Base-by-base conservation (phyloP, 2,113 vertebrate species). In the Thomomys bottae region DNA sequence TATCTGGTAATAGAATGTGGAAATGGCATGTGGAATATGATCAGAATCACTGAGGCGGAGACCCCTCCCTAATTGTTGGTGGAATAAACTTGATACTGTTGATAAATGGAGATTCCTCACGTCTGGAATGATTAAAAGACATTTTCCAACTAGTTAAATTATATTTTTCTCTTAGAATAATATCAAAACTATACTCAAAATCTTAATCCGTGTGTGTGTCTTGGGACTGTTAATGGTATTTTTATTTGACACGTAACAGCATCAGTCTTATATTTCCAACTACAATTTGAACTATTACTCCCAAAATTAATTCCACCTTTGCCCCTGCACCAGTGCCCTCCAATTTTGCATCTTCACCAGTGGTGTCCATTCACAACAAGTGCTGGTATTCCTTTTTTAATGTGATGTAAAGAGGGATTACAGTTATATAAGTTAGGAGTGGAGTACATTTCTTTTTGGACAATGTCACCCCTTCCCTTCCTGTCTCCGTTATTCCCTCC, bases 151-250 rank as follows among this genome's bases (percentile, higher is more conserved):
- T 59, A 45, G 7, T 38, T 71, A 23, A 30, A 61, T 67, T 76
- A 32, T 34, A 38, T 32, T 1, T 36, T 59, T 83, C 61, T 81
- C 30, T 87, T 64, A 81, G n/a, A 76, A 75, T 8, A 54, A 11
- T 1, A 59, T 78, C 26, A 70, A 84, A 92, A 40, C 71, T 64
- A 84, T 81, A 61, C 57, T n/a, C n/a, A 54, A 64, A 88, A 87
- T 32, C 38, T 61, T 54, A 42, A n/a, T n/a, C n/a, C 24, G 0
- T 23, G 1, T 23, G 4, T 63, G 73, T 88, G n/a, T 84, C 70
- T 36, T 11, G 30, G 45, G 42, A 45, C 83, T 66, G 3, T 84
- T 75, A 45, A 4, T 32, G 34, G 54, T 85, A 49, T 59, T 24
- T 49, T 67, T 81, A 70, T 36, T 32, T 89, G n/a, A 1, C 61